Base-by-base conservation (phyloP, 2,797 vertebrate genomes). In the Gymnocypris eckloni region DNA sequence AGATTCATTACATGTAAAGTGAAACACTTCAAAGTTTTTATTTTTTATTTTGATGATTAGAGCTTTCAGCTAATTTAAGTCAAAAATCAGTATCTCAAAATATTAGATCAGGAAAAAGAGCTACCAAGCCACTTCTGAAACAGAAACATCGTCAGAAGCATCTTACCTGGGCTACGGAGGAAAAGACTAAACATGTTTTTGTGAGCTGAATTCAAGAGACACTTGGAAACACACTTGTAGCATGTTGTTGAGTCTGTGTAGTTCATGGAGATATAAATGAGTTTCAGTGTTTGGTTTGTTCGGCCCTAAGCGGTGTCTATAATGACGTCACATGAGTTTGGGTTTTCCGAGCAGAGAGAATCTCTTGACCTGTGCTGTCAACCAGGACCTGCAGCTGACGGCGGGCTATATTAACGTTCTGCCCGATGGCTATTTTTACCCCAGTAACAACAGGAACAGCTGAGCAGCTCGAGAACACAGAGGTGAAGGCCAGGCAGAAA, bases 401-500 rank as follows among this genome's bases (percentile, higher is more conserved):
- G 11, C 11, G 3, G 28, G 18, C 16, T 20, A 18, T 39, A 69
- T 69, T 69, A 69, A 69, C 54, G 11, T 12, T 20, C 18, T 39
- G 50, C 52, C 52, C 11, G 2, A 56, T 0, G 33, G 37, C 33
- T 81, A 81, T 81, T 81, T 37, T 81, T 67, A 69, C 64, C 11
- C 28, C 7, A 16, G 75, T 9, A n/a, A 59, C 72, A 52, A 52
- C 75, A n/a, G 75, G 28, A 56, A 77, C 75, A 77, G 75, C 50
- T 77, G 75, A 41, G 52, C 2, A 12, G 50, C 73, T 61, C 18
- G 10, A 12, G 12, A 77, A 59, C 52, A 16, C 12, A 0, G 37
- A 59, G 52, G 52, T 41, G 75, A 78, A 56, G 75, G 52, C 50
- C 50, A 22, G 75, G 15, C n/a, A 75, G n/a, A 73, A 18, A 28